Percentiles rank a stretch among this genome's conserved stretches.
phyloP scores from a whole-genome alignment of 1,140 invertebrate genomes.

The Drosophila santomea region DNA sequence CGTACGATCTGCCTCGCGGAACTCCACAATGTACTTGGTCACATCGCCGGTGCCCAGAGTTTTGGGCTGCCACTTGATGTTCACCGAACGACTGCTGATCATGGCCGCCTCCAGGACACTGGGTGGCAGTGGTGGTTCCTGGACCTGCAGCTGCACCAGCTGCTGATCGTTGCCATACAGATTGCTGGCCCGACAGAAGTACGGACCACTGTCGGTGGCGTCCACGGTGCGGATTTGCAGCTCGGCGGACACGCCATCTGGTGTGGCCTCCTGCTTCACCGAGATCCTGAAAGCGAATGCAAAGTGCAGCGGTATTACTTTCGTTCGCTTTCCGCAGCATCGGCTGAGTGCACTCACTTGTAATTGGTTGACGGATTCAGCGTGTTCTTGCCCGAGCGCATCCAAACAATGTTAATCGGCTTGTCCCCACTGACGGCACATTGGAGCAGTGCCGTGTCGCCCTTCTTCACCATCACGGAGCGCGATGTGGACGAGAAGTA shows the following conservation, averaged over 20 bases:
- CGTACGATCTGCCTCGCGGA: constrained; percentile 88
- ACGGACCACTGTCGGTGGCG: constrained; percentile 91
- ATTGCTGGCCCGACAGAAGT: constrained; percentile 93
- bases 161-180: constrained; percentile 93
- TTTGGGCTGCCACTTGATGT: constrained; percentile 91
- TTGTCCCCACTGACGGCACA: constrained; percentile 94
- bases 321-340: neutral
- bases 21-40: constrained; percentile 91
- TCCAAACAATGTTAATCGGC: constrained; percentile 92
- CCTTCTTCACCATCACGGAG: constrained; percentile 90
- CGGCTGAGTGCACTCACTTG: constrained; percentile 84
- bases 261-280: constrained; percentile 89
- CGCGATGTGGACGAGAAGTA: constrained; percentile 90
- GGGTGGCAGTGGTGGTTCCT: constrained; percentile 91
- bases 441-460: constrained; percentile 89
- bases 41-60: constrained; percentile 89
- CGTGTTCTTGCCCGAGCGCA: constrained; percentile 88
- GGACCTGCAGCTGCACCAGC: constrained; percentile 91
- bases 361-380: constrained; percentile 90
- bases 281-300: constrained; percentile 86
- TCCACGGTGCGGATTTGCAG: constrained; percentile 90
- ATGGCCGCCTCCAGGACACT: constrained; percentile 89
- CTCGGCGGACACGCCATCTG: constrained; percentile 89
- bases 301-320: constrained; percentile 7
- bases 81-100: constrained; percentile 89